Conservation (phyloP, 2,888 invertebrate genomes). For the Tiliacea citrago region DNA sequence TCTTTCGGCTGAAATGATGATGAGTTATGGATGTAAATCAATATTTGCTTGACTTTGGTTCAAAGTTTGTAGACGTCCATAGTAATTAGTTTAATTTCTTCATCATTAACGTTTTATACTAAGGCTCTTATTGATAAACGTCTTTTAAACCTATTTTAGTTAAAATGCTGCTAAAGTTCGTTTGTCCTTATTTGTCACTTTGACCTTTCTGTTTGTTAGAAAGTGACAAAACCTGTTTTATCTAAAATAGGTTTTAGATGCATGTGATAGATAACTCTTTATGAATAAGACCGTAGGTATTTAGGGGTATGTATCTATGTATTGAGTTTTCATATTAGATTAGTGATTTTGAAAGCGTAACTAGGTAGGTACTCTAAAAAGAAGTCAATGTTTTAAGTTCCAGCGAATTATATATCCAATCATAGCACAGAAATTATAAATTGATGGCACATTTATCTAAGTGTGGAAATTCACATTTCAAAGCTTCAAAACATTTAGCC, state of each 20-base stretch:
- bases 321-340: not conserved
- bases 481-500: conserved; percentile 34
- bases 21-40: not conserved
- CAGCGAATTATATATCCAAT: not conserved
- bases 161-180: no score
- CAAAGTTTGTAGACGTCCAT: not conserved
- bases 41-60: not conserved
- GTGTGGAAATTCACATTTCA: conserved; percentile 21
- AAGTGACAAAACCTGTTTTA: no score
- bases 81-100: conserved; percentile 9
- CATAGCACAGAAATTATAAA: not conserved
- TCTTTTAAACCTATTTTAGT: no score
- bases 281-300: no score
- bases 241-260: no score
- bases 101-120: conserved; percentile 4
- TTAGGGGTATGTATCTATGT: conserved; percentile 1
- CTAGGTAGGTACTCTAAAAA: not conserved
- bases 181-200: no score
- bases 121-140: no score
- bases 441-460: not conserved
- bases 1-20: no score
- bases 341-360: not conserved
- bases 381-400: not conserved
- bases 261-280: no score
- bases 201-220: no score